Conservation (phyloP, 2,797 vertebrate genomes). For the Sorex maritimensis region DNA sequence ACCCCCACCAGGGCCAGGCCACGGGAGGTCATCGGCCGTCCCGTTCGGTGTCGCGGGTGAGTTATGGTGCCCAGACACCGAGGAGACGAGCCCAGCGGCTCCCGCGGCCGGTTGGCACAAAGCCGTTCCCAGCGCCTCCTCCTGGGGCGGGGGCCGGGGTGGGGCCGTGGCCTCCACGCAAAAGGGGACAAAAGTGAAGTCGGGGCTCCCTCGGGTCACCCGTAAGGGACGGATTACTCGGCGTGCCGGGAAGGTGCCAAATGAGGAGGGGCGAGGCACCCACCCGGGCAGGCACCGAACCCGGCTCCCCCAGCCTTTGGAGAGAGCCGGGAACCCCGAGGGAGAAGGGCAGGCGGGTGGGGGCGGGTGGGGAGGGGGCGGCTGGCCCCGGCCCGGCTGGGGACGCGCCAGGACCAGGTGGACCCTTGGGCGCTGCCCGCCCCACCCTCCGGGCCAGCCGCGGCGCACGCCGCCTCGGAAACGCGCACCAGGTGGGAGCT, state of each 20-base stretch:
- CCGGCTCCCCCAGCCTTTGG: not conserved
- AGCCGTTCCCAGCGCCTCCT: not conserved
- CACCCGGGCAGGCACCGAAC: not conserved
- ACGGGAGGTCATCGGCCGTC: not conserved
- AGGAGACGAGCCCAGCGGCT: not conserved
- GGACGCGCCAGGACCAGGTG: not conserved
- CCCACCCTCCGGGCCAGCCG: not conserved
- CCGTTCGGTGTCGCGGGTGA: not conserved
- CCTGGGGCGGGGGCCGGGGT: not conserved
- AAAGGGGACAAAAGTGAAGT: not conserved
- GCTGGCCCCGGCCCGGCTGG: not conserved
- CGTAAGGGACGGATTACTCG: not conserved
- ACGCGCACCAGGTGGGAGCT: constrained; percentile 62
- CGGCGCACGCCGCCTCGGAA: not conserved
- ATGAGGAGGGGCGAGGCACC: not conserved
- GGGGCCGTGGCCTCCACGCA: not conserved
- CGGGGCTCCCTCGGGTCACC: not conserved
- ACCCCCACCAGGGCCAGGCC: too few relatives aligned
- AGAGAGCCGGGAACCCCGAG: not conserved
- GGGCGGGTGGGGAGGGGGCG: not conserved
- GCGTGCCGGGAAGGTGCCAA: not conserved
- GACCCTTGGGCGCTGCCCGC: not conserved
- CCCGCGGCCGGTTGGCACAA: not conserved
- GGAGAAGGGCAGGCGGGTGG: not conserved
- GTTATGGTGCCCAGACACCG: not conserved